Base-by-base conservation (phyloP, 1,140 invertebrate species). In the Rhizoglyphus robini region DNA sequence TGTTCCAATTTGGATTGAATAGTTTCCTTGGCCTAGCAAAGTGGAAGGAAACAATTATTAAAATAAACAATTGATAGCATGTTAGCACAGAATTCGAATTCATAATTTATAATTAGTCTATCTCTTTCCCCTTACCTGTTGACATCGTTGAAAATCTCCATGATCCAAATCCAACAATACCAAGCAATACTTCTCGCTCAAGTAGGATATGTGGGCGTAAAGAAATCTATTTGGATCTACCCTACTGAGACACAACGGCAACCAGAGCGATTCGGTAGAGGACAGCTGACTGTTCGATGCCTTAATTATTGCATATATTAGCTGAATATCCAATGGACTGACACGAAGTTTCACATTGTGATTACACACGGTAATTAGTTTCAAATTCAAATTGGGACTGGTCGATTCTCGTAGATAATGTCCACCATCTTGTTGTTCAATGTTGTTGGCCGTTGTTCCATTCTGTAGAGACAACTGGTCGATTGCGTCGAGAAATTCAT, bases 131-230 rank as follows among this genome's bases (percentile, higher is more conserved):
- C 51, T 63, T 4, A 59, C 36, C 32, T 49, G 32, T 65, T 65
- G 68, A 65, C 68, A 69, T n/a, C 66, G 63, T 25, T 59, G 31
- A 65, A 69, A 69, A 29, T 69, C 67, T 30, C 66, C 67, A n/a
- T 49, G 29, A 65, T 69, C 63, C 18, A 61, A 23, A 46, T 61
- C 68, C n/a, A 69, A 46, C 23, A 68, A 20, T 2, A 68, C 31
- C 8, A 69, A 47, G 46, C 66, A 65, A 25, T 69, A 61, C 29
- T 64, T 27, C 4, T 68, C 23, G 59, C 31, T 65, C 18, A 69
- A 31, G 31, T 65, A 68, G 20, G 66, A 69, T 25, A 69, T 65
- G 41, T 69, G 65, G 23, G 60, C 61, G 46, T 69, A 62, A 25
- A 69, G 32, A 36, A 69, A 69, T 29, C 61, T 47, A 41, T 51